Evolutionary conservation across 2,797 vertebrate species (phyloP).

Genomic region (Cirrhinus mrigala): DNA sequence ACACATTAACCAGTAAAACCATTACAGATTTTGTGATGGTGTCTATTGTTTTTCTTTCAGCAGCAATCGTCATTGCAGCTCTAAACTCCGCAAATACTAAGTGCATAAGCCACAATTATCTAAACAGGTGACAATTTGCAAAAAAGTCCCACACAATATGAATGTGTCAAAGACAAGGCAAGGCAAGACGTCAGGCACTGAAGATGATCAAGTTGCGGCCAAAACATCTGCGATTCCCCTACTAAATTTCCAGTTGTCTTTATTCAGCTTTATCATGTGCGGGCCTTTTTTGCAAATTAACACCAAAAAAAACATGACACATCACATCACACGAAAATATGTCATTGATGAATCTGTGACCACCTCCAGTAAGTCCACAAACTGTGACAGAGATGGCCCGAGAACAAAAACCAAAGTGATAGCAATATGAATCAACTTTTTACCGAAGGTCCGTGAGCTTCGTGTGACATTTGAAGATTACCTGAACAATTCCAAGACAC

Average conservation of each 20-base stretch:
- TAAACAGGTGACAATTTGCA: background rate
- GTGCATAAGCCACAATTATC: background rate
- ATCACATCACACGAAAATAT: background rate
- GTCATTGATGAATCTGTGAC: background rate
- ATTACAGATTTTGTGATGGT: too few species aligned
- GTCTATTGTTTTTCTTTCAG: too few species aligned
- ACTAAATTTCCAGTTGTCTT: background rate
- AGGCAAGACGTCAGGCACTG: background rate
- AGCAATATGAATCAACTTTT: background rate
- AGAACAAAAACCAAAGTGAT: background rate
- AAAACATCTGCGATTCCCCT: background rate
- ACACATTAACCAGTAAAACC: too few species aligned
- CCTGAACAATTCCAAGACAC: background rate
- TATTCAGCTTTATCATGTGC: background rate
- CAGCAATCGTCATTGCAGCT: too few species aligned
- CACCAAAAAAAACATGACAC: background rate
- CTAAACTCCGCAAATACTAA: background rate
- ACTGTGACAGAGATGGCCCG: background rate
- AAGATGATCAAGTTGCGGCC: background rate
- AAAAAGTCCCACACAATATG: background rate
- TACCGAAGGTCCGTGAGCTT: background rate
- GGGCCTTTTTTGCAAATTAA: background rate
- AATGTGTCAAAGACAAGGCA: background rate
- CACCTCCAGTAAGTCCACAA: constrained; percentile 6
- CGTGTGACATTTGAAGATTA: constrained; percentile 10